phyloP scores from a whole-genome alignment of 1,140 invertebrate genomes.

The Melipona quadrifasciata region DNA sequence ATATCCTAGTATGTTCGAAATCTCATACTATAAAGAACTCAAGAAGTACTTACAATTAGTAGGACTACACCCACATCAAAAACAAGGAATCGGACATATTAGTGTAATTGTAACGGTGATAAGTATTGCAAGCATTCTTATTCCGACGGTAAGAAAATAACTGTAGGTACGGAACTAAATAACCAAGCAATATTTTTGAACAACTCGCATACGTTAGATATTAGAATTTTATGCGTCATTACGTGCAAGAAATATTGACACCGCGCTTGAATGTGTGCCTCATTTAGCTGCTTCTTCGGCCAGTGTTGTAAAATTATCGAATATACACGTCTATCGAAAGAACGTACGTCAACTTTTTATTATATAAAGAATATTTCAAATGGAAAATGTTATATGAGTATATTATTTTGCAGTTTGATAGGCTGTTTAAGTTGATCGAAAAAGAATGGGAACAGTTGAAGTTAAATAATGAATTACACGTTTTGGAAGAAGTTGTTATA shows the following conservation, averaged over 20 bases:
- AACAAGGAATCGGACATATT: background rate
- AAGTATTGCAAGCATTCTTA: background rate
- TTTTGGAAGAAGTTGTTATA: background rate
- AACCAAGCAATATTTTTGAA: background rate
- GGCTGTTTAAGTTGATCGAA: background rate
- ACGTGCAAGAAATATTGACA: background rate
- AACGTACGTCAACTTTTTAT: background rate
- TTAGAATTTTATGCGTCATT: background rate
- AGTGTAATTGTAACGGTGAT: background rate
- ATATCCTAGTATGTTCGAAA: background rate
- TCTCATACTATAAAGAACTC: background rate
- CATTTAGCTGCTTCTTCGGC: background rate
- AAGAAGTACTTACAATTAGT: background rate
- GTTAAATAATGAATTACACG: background rate
- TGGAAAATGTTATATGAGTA: background rate
- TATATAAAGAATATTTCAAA: background rate
- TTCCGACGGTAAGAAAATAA: background rate
- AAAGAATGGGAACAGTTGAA: background rate
- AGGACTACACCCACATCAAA: background rate
- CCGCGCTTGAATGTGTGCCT: background rate
- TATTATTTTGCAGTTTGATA: background rate
- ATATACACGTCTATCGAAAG: background rate
- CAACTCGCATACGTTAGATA: background rate
- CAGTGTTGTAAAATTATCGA: background rate
- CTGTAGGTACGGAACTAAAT: accelerated